phyloP scores from a whole-genome alignment of 2,113 vertebrate genomes.

The Apus apus region DNA sequence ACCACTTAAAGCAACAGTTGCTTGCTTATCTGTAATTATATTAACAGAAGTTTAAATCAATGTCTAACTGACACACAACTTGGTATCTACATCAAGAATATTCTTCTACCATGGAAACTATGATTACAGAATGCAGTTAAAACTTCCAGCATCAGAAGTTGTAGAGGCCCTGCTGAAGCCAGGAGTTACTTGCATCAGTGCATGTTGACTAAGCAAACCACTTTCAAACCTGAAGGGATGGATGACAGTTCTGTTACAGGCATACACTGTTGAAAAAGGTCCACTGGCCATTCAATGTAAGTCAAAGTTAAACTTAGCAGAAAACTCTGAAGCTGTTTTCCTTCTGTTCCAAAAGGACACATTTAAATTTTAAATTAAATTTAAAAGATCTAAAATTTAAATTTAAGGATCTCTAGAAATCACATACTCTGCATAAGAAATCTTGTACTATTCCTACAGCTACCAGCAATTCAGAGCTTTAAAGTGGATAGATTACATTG shows the following conservation, averaged over 20 bases:
- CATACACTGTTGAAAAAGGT: neutral
- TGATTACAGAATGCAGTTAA: fast-evolving
- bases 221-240: neutral
- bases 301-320: neutral
- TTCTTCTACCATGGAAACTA: neutral
- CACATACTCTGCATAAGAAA: neutral
- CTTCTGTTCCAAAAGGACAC: neutral
- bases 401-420: neutral
- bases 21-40: neutral
- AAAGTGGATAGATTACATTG: neutral
- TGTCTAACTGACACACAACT: neutral
- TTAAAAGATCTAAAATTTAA: too few species aligned
- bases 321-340: neutral
- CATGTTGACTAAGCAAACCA: neutral
- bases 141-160: neutral
- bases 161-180: neutral
- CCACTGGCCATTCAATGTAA: neutral
- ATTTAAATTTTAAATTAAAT: too few species aligned
- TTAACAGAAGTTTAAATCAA: neutral
- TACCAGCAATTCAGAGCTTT: neutral
- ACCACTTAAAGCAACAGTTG: neutral
- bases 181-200: neutral
- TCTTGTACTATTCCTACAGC: neutral
- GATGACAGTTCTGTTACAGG: neutral
- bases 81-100: neutral